phyloP scores from a whole-genome alignment of 2,113 vertebrate genomes.

The Centropristis striata region DNA sequence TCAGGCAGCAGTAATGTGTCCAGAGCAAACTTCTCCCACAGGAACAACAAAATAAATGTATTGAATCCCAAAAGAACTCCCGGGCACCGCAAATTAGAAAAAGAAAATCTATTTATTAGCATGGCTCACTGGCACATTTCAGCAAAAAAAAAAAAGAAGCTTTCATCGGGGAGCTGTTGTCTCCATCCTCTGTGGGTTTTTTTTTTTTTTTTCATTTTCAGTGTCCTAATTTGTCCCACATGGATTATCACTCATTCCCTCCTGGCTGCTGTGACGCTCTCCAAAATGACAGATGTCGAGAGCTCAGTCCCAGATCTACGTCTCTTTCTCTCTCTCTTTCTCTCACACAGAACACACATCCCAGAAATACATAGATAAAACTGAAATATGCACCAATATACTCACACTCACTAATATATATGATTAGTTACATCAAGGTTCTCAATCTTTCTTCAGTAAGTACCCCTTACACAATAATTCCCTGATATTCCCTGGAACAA shows the following conservation, averaged over 20 bases:
- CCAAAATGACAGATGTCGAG: slow-evolving; percentile 64
- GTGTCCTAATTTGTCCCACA: slow-evolving; percentile 64
- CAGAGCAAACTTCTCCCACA: slow-evolving; percentile 17
- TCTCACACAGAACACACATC: background rate
- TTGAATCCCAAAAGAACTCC: slow-evolving; percentile 27
- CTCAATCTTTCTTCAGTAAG: too few relatives aligned
- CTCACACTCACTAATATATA: background rate
- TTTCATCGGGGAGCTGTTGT: slow-evolving; percentile 8
- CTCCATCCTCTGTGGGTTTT: background rate
- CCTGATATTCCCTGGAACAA: too few relatives aligned
- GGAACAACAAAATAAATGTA: slow-evolving; percentile 44
- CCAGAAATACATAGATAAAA: background rate
- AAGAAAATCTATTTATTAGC: slow-evolving; percentile 45
- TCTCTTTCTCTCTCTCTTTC: background rate
- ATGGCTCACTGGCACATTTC: slow-evolving; percentile 35
- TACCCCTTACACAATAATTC: too few relatives aligned
- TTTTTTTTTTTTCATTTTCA: slow-evolving; percentile 9
- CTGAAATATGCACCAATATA: background rate
- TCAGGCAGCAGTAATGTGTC: slow-evolving; percentile 39
- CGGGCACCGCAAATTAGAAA: slow-evolving; percentile 25
- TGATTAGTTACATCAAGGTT: slow-evolving; percentile 4
- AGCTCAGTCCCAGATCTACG: slow-evolving; percentile 18
- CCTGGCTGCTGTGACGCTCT: slow-evolving; percentile 40
- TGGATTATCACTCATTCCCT: slow-evolving; percentile 56
- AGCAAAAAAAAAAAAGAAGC: slow-evolving; percentile 21